A percentile compares a stretch with the other conserved stretches of the same genome.
Conservation (phyloP, 2,113 vertebrate species). For the Amblyopsis rosae region DNA sequence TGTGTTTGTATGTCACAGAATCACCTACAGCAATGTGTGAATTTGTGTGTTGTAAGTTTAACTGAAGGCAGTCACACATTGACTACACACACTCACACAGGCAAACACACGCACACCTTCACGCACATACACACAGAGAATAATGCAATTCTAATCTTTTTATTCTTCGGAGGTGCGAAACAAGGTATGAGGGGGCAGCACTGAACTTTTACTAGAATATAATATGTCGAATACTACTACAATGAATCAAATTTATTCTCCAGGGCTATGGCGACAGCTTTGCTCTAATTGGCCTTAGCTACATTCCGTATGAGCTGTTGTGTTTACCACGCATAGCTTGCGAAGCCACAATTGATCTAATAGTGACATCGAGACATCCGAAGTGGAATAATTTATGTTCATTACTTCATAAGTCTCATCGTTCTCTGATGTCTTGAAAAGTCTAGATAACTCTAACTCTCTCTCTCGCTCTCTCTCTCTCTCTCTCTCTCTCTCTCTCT, state of each 20-base stretch:
- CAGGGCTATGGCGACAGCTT: conserved; percentile 15
- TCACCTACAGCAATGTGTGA: no score
- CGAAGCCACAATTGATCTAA: conserved; percentile 16
- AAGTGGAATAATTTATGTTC: conserved; percentile 32
- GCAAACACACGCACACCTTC: background rate
- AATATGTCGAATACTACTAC: conserved; percentile 10
- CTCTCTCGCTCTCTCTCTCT: conserved; percentile 9
- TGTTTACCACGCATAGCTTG: background rate
- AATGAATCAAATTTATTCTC: conserved; percentile 17
- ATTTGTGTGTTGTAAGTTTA: background rate
- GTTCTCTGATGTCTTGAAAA: conserved; percentile 29
- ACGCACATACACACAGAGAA: background rate
- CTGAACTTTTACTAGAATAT: background rate
- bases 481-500: conserved; percentile 19
- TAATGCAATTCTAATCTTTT: background rate
- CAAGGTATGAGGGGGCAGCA: background rate
- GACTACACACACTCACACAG: background rate
- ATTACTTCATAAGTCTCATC: conserved; percentile 26
- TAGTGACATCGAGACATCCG: conserved; percentile 2
- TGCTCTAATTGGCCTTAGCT: conserved; percentile 24
- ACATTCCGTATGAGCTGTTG: background rate
- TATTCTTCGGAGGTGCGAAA: background rate
- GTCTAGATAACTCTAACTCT: conserved; percentile 9
- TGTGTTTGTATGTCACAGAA: no score
- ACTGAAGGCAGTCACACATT: no score